Evolutionary conservation across 2,888 invertebrate species (phyloP), one percentile per base, ranked within the genome.

Genomic region (Linnaemya tessellans): DNA sequence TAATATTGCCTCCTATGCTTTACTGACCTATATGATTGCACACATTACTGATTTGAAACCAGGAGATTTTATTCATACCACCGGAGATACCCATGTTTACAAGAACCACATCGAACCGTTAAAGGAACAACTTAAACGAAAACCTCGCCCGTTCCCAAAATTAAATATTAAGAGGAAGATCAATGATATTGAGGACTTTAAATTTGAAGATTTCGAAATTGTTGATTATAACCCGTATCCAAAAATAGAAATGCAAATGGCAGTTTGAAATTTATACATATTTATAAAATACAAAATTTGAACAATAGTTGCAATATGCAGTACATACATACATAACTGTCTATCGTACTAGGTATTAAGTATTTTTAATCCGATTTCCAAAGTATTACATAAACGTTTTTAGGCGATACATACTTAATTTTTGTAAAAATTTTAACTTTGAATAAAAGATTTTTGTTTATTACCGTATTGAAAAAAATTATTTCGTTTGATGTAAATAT

Each of bases 41-140:
- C 97, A 98, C 90, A 95, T 99, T 22, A 98, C 98, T n/a, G 95
- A 95, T 62, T 93, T 98, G 60, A 96, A 98, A 94, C 95, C 98
- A 67, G 98, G 97, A 46, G 98, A 99, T 87, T 98, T 99, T 91
- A 94, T 99, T 1, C 98, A 99, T 92, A 97, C 97, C 0, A 94
- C 98, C 87, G 99, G 99, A 13, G 99, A 99, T 93, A 96, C 98
- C 54, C 99, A 99, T 93, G 95, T 99, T 0, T 99, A 99, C 91
- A 92, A 95, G 11, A 98, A 98, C 91, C 99, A 99, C 91, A 93
- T 97, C 30, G 96, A 96, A 74, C 96, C 97, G 0, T 92, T 99
- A 1, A 94, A 96, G 89, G 94, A 95, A 88, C 99, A 99, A 93
- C 89, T 98, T 25, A 92, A 94, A 89, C 94, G 99, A 71, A 93